Percentiles rank a stretch among this genome's conserved stretches.
Evolutionary conservation across 2,888 invertebrate species (phyloP).

Genomic region (Acholoe squamosa): DNA sequence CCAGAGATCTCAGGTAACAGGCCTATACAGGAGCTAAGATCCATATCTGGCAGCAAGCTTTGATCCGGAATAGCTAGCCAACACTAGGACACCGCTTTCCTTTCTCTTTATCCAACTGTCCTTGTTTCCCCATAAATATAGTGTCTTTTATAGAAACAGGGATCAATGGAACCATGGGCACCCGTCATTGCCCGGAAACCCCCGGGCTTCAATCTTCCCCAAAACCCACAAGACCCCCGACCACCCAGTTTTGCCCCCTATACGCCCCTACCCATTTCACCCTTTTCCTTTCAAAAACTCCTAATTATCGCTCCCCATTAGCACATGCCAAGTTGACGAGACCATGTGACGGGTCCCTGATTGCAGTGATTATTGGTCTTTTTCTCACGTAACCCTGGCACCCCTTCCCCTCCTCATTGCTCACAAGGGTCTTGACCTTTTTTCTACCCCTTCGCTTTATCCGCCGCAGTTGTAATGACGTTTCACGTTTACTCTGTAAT

Average conservation of each 20-base stretch:
- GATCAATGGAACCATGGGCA: not conserved
- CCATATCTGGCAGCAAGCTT: not conserved
- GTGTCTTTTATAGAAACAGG: not conserved
- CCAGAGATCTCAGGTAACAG: not conserved
- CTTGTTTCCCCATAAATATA: not conserved
- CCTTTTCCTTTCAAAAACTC: not conserved
- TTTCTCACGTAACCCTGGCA: not conserved
- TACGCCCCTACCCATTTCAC: too few species aligned
- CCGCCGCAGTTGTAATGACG: not conserved
- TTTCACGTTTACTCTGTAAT: not conserved
- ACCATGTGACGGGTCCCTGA: constrained; percentile 8
- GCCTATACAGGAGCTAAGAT: not conserved
- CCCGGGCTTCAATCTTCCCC: not conserved
- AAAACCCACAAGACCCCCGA: not conserved
- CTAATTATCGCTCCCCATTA: constrained; percentile 5
- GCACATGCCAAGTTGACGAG: not conserved
- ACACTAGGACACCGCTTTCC: not conserved
- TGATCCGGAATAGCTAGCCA: not conserved
- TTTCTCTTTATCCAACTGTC: too few species aligned
- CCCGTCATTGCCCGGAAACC: not conserved
- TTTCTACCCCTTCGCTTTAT: constrained; percentile 1
- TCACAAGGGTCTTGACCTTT: constrained; percentile 28
- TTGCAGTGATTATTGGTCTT: not conserved
- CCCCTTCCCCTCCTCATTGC: not conserved
- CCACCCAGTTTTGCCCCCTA: not conserved